Percentiles rank a stretch among this genome's conserved stretches.
phyloP scores from a whole-genome alignment of 2,113 vertebrate genomes.

The Poecile atricapillus region DNA sequence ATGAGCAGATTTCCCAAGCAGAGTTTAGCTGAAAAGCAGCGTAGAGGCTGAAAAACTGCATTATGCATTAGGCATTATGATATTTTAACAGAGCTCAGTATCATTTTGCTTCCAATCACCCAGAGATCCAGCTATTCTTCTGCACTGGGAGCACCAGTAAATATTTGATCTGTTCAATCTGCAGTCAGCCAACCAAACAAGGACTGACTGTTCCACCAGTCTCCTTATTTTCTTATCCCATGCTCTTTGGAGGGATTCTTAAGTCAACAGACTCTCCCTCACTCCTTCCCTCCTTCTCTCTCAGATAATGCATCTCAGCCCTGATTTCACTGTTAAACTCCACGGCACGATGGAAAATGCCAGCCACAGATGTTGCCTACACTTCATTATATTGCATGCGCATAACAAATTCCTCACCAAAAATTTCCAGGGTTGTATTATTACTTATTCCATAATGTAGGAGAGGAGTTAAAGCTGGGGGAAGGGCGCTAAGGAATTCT shows the following conservation, averaged over 20 bases:
- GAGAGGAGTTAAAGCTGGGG: background rate
- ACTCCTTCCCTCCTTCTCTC: background rate
- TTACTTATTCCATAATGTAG: background rate
- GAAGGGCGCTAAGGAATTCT: background rate
- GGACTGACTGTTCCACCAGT: constrained; percentile 28
- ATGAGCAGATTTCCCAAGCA: constrained; percentile 10
- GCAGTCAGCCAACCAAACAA: constrained; percentile 25
- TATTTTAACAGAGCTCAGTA: constrained; percentile 10
- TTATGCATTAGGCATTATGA: constrained; percentile 41
- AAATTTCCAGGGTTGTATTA: background rate
- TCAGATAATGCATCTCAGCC: background rate
- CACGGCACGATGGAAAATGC: background rate
- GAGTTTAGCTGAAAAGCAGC: background rate
- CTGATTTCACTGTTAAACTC: background rate
- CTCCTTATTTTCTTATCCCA: constrained; percentile 51
- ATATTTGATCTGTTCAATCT: constrained; percentile 56
- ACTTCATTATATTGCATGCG: background rate
- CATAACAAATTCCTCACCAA: background rate
- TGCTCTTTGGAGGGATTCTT: constrained; percentile 30
- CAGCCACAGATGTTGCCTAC: background rate
- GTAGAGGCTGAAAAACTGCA: background rate
- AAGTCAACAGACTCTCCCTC: constrained; percentile 1
- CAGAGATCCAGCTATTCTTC: constrained; percentile 24
- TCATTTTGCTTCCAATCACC: constrained; percentile 18
- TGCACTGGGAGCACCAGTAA: constrained; percentile 30